Evolutionary conservation across 2,797 vertebrate species (phyloP).

Genomic region (Paramormyrops hopkinsi): DNA sequence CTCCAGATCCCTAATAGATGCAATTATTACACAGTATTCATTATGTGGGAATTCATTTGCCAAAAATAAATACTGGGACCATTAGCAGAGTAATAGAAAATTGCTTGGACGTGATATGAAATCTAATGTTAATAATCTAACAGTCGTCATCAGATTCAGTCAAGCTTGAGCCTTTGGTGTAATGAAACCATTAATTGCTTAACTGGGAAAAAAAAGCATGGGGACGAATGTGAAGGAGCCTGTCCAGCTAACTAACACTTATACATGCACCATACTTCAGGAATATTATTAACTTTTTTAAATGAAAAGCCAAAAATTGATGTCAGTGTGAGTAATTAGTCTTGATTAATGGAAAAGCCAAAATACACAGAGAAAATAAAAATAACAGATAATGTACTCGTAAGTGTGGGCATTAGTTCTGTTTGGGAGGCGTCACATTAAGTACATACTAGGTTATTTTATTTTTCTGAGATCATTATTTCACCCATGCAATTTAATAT

Average conservation of each 20-base stretch:
- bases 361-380: not conserved
- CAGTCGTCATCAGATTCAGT: not conserved
- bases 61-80: conserved; percentile 24
- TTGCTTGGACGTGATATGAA: conserved; percentile 8
- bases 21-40: conserved; percentile 25
- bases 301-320: not conserved
- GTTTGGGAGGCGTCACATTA: not conserved
- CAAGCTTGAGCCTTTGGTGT: not conserved
- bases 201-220: not conserved
- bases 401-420: not conserved
- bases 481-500: not conserved
- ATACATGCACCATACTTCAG: not conserved
- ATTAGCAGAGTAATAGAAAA: conserved; percentile 28
- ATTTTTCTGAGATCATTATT: not conserved
- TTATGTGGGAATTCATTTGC: conserved; percentile 24
- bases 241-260: not conserved
- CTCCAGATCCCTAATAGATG: conserved; percentile 22
- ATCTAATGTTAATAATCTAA: conserved; percentile 5
- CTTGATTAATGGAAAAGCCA: not conserved
- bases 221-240: not conserved
- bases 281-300: not conserved
- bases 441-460: not conserved
- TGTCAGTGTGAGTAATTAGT: not conserved
- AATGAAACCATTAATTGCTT: conserved; percentile 10
- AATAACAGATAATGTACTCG: not conserved